Evolutionary conservation across 2,888 invertebrate genomes (phyloP).

Genomic region (Sthenelais limicola): DNA sequence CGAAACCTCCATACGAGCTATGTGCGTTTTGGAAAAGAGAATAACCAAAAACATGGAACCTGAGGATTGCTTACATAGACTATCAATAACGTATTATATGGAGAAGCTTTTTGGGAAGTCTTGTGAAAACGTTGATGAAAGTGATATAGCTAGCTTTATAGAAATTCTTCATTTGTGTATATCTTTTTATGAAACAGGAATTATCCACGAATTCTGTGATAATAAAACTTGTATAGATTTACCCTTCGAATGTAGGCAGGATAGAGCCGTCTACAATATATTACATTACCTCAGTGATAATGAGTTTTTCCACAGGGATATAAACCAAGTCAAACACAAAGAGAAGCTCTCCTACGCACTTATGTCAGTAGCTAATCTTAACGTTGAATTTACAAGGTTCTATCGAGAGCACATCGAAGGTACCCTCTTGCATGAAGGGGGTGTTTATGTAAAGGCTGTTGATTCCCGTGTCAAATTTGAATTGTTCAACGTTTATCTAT

Average conservation of each 20-base stretch:
- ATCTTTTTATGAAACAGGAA: background rate
- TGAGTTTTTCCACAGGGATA: background rate
- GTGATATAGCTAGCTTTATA: background rate
- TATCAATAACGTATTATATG: background rate
- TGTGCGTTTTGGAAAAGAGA: constrained; percentile 19
- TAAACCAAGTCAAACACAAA: background rate
- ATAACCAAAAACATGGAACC: background rate
- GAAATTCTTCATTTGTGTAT: background rate
- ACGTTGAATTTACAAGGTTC: background rate
- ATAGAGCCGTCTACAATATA: constrained; percentile 7
- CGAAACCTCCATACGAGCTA: background rate
- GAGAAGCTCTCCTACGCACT: background rate
- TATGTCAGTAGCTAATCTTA: background rate
- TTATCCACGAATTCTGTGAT: background rate
- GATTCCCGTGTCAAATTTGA: constrained; percentile 28
- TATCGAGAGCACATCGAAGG: background rate
- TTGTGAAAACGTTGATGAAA: background rate
- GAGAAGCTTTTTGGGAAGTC: background rate
- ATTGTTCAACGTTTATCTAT: constrained; percentile 17
- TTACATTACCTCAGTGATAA: constrained; percentile 8
- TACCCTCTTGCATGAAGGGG: background rate
- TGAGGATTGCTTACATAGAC: background rate
- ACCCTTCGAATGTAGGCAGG: background rate
- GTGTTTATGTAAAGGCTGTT: constrained; percentile 21
- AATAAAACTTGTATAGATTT: background rate